Evolutionary conservation across 2,888 invertebrate species (phyloP), one percentile per base, ranked within the genome.

Genomic region (Herminia tarsipennalis): DNA sequence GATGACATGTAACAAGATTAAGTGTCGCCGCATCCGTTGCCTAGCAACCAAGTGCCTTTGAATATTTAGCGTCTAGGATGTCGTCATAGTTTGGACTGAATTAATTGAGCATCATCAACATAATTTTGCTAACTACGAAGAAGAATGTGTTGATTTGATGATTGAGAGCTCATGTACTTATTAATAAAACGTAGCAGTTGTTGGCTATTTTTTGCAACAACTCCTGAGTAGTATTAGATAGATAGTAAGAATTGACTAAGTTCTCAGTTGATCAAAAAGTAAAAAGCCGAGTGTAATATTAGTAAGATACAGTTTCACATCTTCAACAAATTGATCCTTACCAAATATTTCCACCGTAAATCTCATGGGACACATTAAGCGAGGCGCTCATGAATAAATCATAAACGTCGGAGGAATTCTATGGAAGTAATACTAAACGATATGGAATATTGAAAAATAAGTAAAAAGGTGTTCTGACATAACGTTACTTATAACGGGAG

Each of bases 1-100:
- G 60, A 51, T 55, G 55, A 54, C 64, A 36, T 28, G 14, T 64
- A 59, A 67, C 51, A 51, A 67, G 55, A 67, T 63, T 55, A 59
- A 67, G 56, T 59, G 43, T 49, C 27, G 17, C 5, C 25, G 50
- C 42, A 35, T 29, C 43, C 30, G 48, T 69, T 42, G 30, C 56
- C 40, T 55, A 29, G 53, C 20, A 55, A 57, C 68, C 38, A 36
- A 64, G 46, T 51, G 63, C 35, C 21, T 41, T 16, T 57, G 55
- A 67, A 60, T 57, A 66, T 60, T 57, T 51, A 70, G 41, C 16
- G 22, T 25, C 22, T 40, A 34, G 13, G 5, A 33, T 27, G 45
- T 30, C 32, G 18, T 49, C 43, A 54, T 60, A 52, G 57, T 46
- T 22, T 36, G 35, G 43, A 57, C 57, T 56, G 42, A 60, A 62